These are phyloP conservation scores for Choloepus didactylus DNA, from an alignment of 2,797 vertebrate species.

Conservation along the genomic window DNA sequence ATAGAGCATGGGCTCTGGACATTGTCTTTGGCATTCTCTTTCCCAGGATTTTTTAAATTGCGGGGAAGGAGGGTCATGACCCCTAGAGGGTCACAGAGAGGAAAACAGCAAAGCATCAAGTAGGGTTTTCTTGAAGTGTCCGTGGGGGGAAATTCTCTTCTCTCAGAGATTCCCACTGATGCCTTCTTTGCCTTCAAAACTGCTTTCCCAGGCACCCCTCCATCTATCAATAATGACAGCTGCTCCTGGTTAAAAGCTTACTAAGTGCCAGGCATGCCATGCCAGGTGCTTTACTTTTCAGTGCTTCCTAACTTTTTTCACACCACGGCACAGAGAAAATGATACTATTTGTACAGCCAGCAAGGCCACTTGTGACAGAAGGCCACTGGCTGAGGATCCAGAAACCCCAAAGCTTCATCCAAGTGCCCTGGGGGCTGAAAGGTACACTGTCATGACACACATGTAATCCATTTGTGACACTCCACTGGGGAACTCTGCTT, in stretches of 20 bases:
- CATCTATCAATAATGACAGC: background rate
- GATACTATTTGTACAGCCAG: background rate
- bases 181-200: background rate
- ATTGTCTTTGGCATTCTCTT: slow-evolving; percentile 69
- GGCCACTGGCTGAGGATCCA: background rate
- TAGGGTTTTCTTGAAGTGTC: slow-evolving; percentile 60
- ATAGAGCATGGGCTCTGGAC: slow-evolving; percentile 77
- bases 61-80: slow-evolving; percentile 61
- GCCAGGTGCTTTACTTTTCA: background rate
- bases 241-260: background rate
- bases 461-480: background rate
- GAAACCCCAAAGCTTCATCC: background rate
- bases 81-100: slow-evolving; percentile 65
- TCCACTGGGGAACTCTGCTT: background rate
- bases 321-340: background rate
- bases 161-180: background rate
- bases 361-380: background rate
- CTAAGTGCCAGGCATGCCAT: background rate
- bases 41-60: slow-evolving; percentile 75
- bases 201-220: background rate
- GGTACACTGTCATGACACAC: background rate
- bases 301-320: background rate
- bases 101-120: slow-evolving; percentile 61
- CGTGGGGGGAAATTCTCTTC: background rate
- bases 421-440: background rate